Percentiles rank a stretch among this genome's conserved stretches.
phyloP scores from a whole-genome alignment of 2,113 vertebrate species.

The Morone chrysops region DNA sequence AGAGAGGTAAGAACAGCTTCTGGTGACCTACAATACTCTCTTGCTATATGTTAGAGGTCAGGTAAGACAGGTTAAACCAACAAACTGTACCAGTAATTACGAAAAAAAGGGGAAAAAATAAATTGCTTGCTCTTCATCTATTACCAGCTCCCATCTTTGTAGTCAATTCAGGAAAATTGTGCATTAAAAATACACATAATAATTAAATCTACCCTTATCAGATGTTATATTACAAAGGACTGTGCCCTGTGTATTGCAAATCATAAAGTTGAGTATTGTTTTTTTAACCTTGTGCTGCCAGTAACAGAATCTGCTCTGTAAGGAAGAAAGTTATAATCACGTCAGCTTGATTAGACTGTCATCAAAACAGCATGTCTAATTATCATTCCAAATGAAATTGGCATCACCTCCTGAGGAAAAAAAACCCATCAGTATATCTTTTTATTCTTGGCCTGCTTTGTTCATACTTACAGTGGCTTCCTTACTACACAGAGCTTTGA shows the following conservation, averaged over 20 bases:
- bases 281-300: slow-evolving; percentile 27
- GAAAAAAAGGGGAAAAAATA: not conserved
- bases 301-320: not conserved
- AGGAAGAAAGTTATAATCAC: slow-evolving; percentile 39
- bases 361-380: slow-evolving; percentile 50
- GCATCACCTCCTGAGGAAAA: slow-evolving; percentile 1
- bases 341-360: slow-evolving; percentile 31
- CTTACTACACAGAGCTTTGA: slow-evolving; percentile 21
- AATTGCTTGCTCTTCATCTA: not conserved
- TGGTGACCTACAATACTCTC: slow-evolving; percentile 17
- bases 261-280: not conserved
- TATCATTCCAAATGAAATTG: slow-evolving; percentile 39
- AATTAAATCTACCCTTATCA: slow-evolving; percentile 41
- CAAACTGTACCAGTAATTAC: not conserved
- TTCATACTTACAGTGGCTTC: slow-evolving; percentile 23
- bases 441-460: not conserved
- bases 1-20: slow-evolving; percentile 31
- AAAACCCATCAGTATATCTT: not conserved
- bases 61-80: not conserved
- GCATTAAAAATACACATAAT: slow-evolving; percentile 33
- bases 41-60: not conserved
- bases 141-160: slow-evolving; percentile 6
- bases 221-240: slow-evolving; percentile 39
- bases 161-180: slow-evolving; percentile 4
- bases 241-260: not conserved